A percentile compares a stretch with the other conserved stretches of the same genome.
Conservation (phyloP, 1,140 invertebrate species). For the Monomorium pharaonis region DNA sequence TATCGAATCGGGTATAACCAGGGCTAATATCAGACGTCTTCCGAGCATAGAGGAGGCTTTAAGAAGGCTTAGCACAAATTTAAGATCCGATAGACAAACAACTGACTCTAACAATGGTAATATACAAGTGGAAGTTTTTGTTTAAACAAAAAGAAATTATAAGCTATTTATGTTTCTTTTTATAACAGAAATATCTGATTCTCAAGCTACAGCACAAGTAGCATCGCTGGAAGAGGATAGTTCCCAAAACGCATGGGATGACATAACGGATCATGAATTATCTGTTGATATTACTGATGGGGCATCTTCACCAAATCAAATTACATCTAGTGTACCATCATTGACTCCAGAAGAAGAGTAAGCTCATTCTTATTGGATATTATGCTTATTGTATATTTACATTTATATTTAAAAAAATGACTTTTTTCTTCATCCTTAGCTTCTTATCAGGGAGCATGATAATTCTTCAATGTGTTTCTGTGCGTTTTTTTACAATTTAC, state of each 20-base stretch:
- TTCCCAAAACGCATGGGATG: slow-evolving; percentile 75
- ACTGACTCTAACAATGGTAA: slow-evolving; percentile 73
- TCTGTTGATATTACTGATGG: slow-evolving; percentile 82
- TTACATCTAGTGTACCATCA: slow-evolving; percentile 76
- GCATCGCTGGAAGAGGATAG: slow-evolving; percentile 76
- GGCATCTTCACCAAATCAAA: slow-evolving; percentile 79
- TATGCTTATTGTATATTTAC: background rate
- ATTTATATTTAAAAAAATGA: no score
- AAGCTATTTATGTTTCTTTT: background rate
- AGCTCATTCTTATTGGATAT: slow-evolving; percentile 37
- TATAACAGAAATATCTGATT: slow-evolving; percentile 71
- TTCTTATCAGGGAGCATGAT: no score
- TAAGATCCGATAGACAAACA: slow-evolving; percentile 69
- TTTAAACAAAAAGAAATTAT: background rate
- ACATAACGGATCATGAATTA: slow-evolving; percentile 76
- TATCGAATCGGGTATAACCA: slow-evolving; percentile 68
- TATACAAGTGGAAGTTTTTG: background rate
- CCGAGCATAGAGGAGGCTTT: slow-evolving; percentile 76
- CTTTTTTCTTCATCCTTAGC: no score
- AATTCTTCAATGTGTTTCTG: no score
- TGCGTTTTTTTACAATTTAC: no score
- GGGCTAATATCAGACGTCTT: slow-evolving; percentile 68
- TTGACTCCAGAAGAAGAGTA: slow-evolving; percentile 83
- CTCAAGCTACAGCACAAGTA: slow-evolving; percentile 68
- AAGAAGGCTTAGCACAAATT: slow-evolving; percentile 74